These are phyloP conservation scores for Drosophila rufa DNA, from an alignment of 1,140 invertebrate genomes.

Conservation along the genomic window DNA sequence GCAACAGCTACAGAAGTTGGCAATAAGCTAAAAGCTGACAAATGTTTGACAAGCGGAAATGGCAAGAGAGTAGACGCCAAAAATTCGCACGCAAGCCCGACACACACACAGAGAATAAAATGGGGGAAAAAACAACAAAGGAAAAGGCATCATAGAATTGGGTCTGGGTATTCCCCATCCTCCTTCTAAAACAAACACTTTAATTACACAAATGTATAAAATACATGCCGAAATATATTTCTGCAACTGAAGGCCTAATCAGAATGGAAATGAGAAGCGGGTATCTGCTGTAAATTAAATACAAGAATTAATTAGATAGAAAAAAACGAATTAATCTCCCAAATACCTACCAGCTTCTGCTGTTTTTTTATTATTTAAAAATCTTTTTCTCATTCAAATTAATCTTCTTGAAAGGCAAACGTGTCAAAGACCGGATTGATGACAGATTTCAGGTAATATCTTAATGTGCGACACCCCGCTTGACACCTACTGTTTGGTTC, in stretches of 20 bases:
- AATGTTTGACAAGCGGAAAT: slow-evolving; percentile 82
- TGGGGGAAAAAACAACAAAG: not conserved
- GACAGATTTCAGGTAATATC: slow-evolving; percentile 15
- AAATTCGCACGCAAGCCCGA: slow-evolving; percentile 16
- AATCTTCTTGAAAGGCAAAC: slow-evolving; percentile 1
- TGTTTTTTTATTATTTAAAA: too few relatives aligned
- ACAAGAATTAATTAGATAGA: too few relatives aligned
- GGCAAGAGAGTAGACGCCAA: slow-evolving; percentile 50
- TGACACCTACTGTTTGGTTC: slow-evolving; percentile 25
- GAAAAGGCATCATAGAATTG: slow-evolving; percentile 1
- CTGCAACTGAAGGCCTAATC: not conserved
- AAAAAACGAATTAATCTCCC: not conserved
- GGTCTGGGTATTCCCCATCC: not conserved
- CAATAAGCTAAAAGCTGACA: slow-evolving; percentile 81
- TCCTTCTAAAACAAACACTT: not conserved
- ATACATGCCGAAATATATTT: too few relatives aligned
- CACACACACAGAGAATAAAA: not conserved
- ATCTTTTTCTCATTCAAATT: slow-evolving; percentile 5
- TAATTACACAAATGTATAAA: not conserved
- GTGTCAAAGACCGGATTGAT: slow-evolving; percentile 4
- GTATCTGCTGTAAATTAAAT: not conserved
- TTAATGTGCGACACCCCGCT: slow-evolving; percentile 10
- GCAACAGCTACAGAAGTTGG: slow-evolving; percentile 50
- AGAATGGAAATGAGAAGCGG: too few relatives aligned
- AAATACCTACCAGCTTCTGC: not conserved